Evolutionary conservation across 2,113 vertebrate species (phyloP), one percentile per base, ranked within the genome.

Genomic region (Ictidomys tridecemlineatus): DNA sequence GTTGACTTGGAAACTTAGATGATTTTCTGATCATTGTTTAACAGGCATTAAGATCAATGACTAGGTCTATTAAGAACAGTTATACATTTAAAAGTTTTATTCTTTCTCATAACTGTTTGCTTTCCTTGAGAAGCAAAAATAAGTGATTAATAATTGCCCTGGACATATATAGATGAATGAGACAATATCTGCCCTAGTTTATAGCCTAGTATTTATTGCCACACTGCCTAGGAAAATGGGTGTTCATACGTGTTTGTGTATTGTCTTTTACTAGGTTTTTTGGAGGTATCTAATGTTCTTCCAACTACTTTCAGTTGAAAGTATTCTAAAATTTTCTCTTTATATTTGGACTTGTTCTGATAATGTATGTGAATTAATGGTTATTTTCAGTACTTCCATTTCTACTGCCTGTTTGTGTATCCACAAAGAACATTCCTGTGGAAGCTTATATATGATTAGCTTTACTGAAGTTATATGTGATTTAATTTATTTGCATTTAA

Each of bases 261-360:
- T 72, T 30, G 17, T 67, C 34, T 85, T 73, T 89, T 69, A 61
- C 18, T 82, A 8, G 51, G 48, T 95, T 90, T 95, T 97, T 80
- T 48, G 30, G 58, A 73, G 26, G 5, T 84, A 14, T 87, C 42
- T 89, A n/a, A 90, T 85, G 28, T 45, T 95, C 69, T 94, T 83
- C 26, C 32, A 96, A 39, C 51, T 93, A 42, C 48, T 92, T 90
- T 89, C 13, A 45, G 32, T 93, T 56, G 92, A 65, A 97, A 90
- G 63, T 91, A 74, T 91, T 86, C 24, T 89, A 84, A 96, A 69
- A 77, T 78, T 96, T 95, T 90, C 51, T 96, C 4, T 89, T 16
- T 96, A 17, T 2, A 12, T 22, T 87, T 32, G 79, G 78, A 85
- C 51, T 93, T 93, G 20, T 16, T 37, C 12, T 96, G 79, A 58